Base-by-base conservation (phyloP, 2,797 vertebrate genomes). In the Thalassophryne amazonica region DNA sequence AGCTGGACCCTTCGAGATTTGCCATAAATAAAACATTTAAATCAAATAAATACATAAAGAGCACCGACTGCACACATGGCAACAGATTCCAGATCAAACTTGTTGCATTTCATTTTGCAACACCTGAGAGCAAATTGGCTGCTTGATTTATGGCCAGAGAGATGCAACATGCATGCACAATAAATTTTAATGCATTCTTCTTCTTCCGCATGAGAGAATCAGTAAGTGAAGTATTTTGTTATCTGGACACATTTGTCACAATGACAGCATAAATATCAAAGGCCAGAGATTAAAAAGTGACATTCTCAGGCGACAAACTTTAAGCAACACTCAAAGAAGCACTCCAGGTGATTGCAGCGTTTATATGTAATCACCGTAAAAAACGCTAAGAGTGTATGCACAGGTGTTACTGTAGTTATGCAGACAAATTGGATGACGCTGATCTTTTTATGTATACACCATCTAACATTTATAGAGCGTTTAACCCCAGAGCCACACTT, bases 141-240 rank as follows among this genome's bases (percentile, higher is more conserved):
- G 32, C 37, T 54, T 72, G 49, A 75, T 70, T 56, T 51, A 66
- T 43, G 31, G 50, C 37, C 12, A 21, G 12, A 8, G 9, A 3
- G 45, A 51, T 36, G 51, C 29, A 14, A 42, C 42, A 36, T 46
- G 60, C 52, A 69, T 74, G 33, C 54, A 47, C 35, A 75, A 54
- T 58, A 49, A 61, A 23, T 21, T 34, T 36, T 21, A 62, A 39
- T 39, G 38, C 33, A 20, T 30, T 52, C 55, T 54, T 61, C 55
- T 54, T 61, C 54, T 57, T 69, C 33, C 23, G 48, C 2, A 42
- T 32, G 8, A 37, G 45, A 21, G 43, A 42, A 32, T 39, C 37
- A 16, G 31, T 51, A 36, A 31, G 46, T 11, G n/a, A 19, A 33
- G 33, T 53, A 34, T 41, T 70, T 48, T 60, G 20, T 11, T 28